Evolutionary conservation across 2,797 vertebrate genomes (phyloP).

Genomic region (Orientallactaga sibirica): DNA sequence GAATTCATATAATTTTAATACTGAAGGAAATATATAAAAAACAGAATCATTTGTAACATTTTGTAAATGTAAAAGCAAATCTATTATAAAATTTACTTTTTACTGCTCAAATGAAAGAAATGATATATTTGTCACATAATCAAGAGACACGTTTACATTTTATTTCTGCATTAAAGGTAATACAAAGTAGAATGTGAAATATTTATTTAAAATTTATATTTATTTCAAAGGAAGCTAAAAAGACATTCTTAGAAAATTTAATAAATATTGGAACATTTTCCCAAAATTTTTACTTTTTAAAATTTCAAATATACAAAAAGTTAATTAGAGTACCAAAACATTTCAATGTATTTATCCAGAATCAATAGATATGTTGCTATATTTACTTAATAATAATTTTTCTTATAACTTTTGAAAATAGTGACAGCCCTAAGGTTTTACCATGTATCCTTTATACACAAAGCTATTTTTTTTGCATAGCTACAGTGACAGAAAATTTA

Average conservation of each 20-base stretch:
- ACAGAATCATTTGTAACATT: slow-evolving; percentile 35
- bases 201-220: slow-evolving; percentile 16
- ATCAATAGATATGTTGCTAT: not conserved
- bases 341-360: not conserved
- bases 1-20: not conserved
- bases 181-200: not conserved
- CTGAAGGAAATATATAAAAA: slow-evolving; percentile 22
- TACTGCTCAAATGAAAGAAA: not conserved
- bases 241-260: not conserved
- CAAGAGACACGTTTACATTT: slow-evolving; percentile 1
- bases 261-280: not conserved
- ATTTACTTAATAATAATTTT: not conserved
- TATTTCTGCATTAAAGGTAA: not conserved
- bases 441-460: not conserved
- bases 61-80: not conserved
- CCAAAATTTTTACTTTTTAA: not conserved
- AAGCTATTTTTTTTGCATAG: not conserved
- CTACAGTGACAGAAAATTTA: slow-evolving; percentile 31
- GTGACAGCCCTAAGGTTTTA: not conserved
- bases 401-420: not conserved
- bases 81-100: slow-evolving; percentile 26
- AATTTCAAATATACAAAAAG: not conserved
- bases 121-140: not conserved
- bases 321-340: not conserved
- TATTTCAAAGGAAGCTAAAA: slow-evolving; percentile 33